Percentiles rank a stretch among this genome's conserved stretches.
Conservation (phyloP, 2,797 vertebrate species). For the Danio choprae region DNA sequence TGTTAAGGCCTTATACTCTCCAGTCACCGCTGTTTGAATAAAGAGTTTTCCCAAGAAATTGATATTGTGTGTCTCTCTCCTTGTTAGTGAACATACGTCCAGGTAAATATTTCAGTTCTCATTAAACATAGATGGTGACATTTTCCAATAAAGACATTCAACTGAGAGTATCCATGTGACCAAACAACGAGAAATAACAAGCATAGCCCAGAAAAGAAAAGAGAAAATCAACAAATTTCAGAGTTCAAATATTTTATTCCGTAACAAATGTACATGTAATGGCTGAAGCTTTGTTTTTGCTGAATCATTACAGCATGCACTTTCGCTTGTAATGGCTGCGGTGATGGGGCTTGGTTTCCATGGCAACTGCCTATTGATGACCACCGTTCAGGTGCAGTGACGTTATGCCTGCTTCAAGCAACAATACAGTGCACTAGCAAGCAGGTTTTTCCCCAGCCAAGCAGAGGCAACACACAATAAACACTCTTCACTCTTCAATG, state of each 20-base stretch:
- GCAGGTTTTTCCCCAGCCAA: conserved; percentile 37
- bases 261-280: conserved; percentile 60
- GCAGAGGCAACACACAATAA: conserved; percentile 3
- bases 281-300: conserved; percentile 47
- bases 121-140: conserved; percentile 8
- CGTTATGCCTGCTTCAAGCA: conserved; percentile 51
- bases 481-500: not conserved
- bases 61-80: not conserved
- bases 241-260: conserved; percentile 68
- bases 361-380: conserved; percentile 58
- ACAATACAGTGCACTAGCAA: conserved; percentile 45
- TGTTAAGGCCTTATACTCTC: conserved; percentile 56
- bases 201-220: conserved; percentile 60
- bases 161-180: conserved; percentile 52
- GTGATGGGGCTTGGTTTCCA: conserved; percentile 59
- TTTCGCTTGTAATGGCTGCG: conserved; percentile 53
- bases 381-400: conserved; percentile 56
- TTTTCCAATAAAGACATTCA: conserved; percentile 7
- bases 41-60: not conserved
- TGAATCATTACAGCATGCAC: conserved; percentile 54
- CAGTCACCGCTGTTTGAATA: conserved; percentile 27
- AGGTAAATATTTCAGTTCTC: not conserved
- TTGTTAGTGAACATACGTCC: not conserved
- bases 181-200: conserved; percentile 59
- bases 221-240: conserved; percentile 54